These are phyloP conservation scores for Bombus pyrosoma DNA, from an alignment of 1,140 invertebrate genomes.

Conservation along the genomic window DNA sequence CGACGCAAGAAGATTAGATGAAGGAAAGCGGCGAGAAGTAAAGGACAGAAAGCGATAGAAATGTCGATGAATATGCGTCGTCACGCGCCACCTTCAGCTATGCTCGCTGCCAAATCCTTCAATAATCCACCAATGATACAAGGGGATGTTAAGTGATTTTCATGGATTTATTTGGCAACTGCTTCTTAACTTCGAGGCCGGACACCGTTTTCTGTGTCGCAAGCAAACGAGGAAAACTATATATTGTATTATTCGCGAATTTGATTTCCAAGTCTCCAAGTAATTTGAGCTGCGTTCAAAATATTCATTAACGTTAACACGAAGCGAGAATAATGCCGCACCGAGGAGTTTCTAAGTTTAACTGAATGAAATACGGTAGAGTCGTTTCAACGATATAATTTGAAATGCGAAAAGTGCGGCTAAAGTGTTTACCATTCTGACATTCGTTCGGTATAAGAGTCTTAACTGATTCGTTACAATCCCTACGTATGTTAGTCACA, in stretches of 20 bases:
- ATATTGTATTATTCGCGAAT: background rate
- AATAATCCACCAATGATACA: background rate
- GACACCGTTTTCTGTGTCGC: no score
- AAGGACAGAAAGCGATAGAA: background rate
- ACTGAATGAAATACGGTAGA: background rate
- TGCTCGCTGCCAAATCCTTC: constrained; percentile 24
- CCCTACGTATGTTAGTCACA: no score
- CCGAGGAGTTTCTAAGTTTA: background rate
- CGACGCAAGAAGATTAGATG: background rate
- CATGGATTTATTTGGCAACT: background rate
- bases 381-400: background rate
- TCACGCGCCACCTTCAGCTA: constrained; percentile 28
- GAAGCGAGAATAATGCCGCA: background rate
- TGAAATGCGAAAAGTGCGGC: no score
- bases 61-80: constrained; percentile 43
- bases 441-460: background rate
- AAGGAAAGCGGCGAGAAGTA: background rate
- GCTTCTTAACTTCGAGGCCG: background rate
- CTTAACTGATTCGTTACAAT: background rate
- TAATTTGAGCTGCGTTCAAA: background rate
- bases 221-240: no score
- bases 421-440: background rate
- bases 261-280: no score
- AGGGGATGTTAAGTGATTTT: background rate
- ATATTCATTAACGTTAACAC: background rate